A percentile compares a stretch with the other conserved stretches of the same genome.
These are phyloP conservation scores for Cyphomyrus plagiostoma DNA, from an alignment of 2,113 vertebrate genomes.

Conservation along the genomic window DNA sequence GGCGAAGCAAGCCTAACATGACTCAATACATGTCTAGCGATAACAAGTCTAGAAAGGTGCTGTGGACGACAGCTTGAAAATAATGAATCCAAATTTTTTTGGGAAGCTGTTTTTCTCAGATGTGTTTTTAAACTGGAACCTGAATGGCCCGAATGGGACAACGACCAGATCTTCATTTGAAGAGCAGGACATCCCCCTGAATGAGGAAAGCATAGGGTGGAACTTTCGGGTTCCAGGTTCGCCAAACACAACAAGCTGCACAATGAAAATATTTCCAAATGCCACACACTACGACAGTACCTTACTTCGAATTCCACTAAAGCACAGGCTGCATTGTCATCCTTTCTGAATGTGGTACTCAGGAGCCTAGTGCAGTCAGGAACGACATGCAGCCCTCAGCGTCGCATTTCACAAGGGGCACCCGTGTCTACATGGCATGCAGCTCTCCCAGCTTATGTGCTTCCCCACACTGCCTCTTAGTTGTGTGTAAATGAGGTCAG, in stretches of 20 bases:
- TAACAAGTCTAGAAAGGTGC: not conserved
- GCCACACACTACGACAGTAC: conserved; percentile 50
- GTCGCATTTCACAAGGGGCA: not conserved
- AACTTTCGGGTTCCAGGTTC: conserved; percentile 38
- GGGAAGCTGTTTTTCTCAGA: not conserved
- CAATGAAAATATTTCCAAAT: conserved; percentile 59
- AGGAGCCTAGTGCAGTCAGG: not conserved
- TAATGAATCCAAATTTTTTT: not conserved
- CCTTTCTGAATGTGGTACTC: conserved; percentile 14
- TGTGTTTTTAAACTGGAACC: not conserved
- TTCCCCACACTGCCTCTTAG: not conserved
- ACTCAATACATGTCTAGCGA: not conserved
- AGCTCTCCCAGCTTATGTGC: not conserved
- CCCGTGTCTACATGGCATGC: not conserved
- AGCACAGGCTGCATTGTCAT: conserved; percentile 49
- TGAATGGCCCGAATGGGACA: not conserved
- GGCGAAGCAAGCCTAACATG: not conserved
- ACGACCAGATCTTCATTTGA: not conserved
- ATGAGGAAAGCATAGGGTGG: conserved; percentile 9
- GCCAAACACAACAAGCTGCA: conserved; percentile 51
- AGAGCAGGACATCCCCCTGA: not conserved
- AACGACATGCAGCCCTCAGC: not conserved
- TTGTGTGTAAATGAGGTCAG: not conserved
- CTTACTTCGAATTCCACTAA: conserved; percentile 53
- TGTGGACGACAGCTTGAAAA: not conserved